Conservation (phyloP, 2,113 vertebrate species). For the Xyrauchen texanus region DNA sequence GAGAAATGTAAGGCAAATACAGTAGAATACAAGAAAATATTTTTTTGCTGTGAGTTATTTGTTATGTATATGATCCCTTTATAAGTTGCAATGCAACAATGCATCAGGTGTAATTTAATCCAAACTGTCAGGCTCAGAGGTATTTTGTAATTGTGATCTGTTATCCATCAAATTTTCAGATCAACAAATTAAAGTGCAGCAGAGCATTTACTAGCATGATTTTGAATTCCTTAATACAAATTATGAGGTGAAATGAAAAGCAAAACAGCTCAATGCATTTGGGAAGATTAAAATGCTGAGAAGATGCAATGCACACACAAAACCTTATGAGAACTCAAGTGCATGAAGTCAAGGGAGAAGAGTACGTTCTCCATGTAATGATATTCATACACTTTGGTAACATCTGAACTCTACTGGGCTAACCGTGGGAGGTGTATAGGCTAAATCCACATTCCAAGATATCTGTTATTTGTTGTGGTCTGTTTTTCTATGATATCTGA, state of each 20-base stretch:
- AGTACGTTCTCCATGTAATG: too few relatives aligned
- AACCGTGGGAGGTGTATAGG: too few relatives aligned
- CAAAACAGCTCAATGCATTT: conserved; percentile 29
- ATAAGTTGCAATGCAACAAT: too few relatives aligned
- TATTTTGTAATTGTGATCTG: conserved; percentile 69
- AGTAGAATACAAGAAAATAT: too few relatives aligned
- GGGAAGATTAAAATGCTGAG: conserved; percentile 10
- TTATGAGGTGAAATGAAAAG: conserved; percentile 52
- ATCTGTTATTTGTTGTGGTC: too few relatives aligned
- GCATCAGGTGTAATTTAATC: neutral
- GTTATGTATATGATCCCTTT: too few relatives aligned
- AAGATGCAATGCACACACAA: neutral
- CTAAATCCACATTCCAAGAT: too few relatives aligned
- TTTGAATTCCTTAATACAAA: conserved; percentile 72
- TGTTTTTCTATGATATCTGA: neutral
- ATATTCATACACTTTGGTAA: neutral
- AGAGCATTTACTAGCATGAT: conserved; percentile 70
- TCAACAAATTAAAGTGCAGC: conserved; percentile 77
- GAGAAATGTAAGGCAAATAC: too few relatives aligned
- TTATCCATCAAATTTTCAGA: conserved; percentile 69
- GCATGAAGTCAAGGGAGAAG: too few relatives aligned
- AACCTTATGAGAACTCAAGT: too few relatives aligned
- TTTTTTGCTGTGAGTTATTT: too few relatives aligned
- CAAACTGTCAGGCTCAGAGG: conserved; percentile 38
- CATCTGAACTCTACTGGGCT: neutral